These are phyloP conservation scores for Tanaodytes sp. DNA, from an alignment of 2,888 invertebrate species.

Conservation along the genomic window DNA sequence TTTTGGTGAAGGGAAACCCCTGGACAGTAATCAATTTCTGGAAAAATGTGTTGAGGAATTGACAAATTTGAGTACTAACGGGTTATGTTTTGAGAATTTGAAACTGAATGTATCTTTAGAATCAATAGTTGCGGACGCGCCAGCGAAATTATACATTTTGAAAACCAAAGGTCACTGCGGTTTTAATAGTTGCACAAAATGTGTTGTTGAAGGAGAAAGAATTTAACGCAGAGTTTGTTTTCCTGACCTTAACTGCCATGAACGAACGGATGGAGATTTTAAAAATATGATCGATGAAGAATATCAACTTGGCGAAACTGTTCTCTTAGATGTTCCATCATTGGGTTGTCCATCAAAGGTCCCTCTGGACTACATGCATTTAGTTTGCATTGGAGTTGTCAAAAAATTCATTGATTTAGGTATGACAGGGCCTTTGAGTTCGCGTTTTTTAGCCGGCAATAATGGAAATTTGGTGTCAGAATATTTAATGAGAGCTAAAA, in stretches of 20 bases:
- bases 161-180: neutral
- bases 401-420: slow-evolving; percentile 1
- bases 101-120: too few relatives aligned
- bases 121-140: neutral
- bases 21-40: too few relatives aligned
- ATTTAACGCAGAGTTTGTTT: too few relatives aligned
- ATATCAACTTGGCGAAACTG: neutral
- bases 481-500: neutral
- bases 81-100: too few relatives aligned
- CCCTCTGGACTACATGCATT: slow-evolving; percentile 14
- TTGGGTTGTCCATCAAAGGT: neutral
- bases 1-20: too few relatives aligned
- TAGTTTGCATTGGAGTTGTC: neutral
- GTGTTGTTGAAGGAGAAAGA: neutral
- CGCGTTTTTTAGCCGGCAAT: neutral
- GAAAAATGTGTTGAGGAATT: too few relatives aligned
- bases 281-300: too few relatives aligned
- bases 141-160: neutral
- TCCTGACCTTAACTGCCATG: too few relatives aligned
- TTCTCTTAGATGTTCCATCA: neutral
- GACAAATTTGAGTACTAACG: too few relatives aligned
- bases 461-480: slow-evolving; percentile 6
- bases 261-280: too few relatives aligned
- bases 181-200: neutral
- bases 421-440: neutral